These are phyloP conservation scores for Halictus ligatus DNA, from an alignment of 2,888 invertebrate genomes.

Conservation along the genomic window DNA sequence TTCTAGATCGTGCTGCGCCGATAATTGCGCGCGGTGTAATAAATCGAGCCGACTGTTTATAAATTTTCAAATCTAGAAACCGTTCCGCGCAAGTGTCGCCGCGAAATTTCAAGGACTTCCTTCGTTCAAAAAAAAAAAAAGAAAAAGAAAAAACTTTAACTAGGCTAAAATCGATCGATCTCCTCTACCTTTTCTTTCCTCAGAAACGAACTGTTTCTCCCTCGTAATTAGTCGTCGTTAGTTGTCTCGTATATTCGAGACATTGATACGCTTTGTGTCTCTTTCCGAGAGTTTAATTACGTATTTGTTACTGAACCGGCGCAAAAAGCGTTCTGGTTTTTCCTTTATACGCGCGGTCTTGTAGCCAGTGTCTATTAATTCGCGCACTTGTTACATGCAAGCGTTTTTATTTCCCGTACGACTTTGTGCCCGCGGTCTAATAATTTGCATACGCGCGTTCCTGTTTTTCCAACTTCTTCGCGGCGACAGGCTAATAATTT, in stretches of 20 bases:
- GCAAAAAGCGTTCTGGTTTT: background rate
- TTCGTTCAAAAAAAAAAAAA: background rate
- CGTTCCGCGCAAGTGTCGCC: background rate
- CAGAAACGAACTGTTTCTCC: background rate
- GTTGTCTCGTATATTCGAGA: background rate
- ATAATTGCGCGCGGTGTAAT: constrained; percentile 16
- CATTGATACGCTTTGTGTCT: background rate
- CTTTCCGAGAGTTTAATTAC: background rate
- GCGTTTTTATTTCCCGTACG: background rate
- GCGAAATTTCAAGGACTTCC: constrained; percentile 3
- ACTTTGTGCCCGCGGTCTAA: background rate
- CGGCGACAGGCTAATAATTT: background rate
- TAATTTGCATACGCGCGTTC: background rate
- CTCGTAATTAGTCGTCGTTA: background rate
- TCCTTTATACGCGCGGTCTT: background rate
- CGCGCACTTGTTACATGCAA: background rate
- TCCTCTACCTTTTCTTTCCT: background rate
- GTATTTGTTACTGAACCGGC: background rate
- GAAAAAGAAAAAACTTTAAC: background rate
- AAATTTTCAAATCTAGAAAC: background rate
- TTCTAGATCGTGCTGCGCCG: constrained; percentile 23
- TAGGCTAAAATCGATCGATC: background rate
- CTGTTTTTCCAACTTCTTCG: background rate
- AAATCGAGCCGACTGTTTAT: constrained; percentile 21
- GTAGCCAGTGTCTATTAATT: constrained; percentile 53